A percentile compares a stretch with the other conserved stretches of the same genome.
Evolutionary conservation across 2,797 vertebrate genomes (phyloP).

Genomic region (Bucorvus abyssinicus): DNA sequence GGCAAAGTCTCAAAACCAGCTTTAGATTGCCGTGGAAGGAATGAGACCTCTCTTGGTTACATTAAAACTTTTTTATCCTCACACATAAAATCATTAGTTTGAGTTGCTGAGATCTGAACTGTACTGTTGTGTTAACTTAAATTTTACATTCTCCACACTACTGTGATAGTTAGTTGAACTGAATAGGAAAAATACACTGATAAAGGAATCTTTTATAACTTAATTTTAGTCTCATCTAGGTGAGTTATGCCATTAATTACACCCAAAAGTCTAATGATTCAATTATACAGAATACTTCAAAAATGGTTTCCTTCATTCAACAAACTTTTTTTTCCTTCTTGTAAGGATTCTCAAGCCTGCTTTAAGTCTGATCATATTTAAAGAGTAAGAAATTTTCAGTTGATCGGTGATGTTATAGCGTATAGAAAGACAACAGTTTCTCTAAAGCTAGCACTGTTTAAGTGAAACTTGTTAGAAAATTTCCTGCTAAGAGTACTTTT

Average conservation of each 20-base stretch:
- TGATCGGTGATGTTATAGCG: not conserved
- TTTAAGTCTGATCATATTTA: not conserved
- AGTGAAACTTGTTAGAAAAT: not conserved
- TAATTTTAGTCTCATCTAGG: not conserved
- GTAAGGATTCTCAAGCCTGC: not conserved
- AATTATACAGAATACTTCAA: not conserved
- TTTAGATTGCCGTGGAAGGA: not conserved
- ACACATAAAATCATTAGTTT: not conserved
- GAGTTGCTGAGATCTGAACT: not conserved
- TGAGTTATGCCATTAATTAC: conserved; percentile 11
- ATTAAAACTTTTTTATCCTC: not conserved
- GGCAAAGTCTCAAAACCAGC: not conserved
- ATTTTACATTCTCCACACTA: not conserved
- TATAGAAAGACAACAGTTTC: not conserved
- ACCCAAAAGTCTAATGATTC: not conserved
- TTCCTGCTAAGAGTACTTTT: not conserved
- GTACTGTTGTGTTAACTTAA: not conserved
- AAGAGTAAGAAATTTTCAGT: not conserved
- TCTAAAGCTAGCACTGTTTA: not conserved
- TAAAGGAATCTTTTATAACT: not conserved
- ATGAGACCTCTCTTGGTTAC: not conserved
- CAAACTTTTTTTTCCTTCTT: not conserved
- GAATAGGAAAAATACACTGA: not conserved
- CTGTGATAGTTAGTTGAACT: not conserved
- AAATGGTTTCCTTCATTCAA: not conserved